Conservation (phyloP, 2,113 vertebrate species). For the Heptranchias perlo region DNA sequence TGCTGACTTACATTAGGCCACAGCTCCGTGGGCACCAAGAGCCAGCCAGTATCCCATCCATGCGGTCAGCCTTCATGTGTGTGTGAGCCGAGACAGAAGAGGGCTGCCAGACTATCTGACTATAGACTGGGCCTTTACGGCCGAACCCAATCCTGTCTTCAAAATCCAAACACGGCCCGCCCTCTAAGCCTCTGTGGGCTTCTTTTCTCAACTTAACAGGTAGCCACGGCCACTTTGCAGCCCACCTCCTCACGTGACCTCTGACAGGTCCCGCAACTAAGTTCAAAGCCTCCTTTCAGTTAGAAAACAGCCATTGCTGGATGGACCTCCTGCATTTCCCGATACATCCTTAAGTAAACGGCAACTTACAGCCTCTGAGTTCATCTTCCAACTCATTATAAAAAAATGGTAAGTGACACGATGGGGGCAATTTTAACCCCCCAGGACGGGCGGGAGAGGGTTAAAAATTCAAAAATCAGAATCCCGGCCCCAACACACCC, state of each 20-base stretch:
- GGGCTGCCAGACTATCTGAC: no score
- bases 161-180: neutral
- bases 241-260: neutral
- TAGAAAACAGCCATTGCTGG: neutral
- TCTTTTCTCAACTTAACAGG: neutral
- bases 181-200: neutral
- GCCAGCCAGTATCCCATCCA: no score
- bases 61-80: no score
- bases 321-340: neutral
- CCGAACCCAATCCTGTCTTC: no score
- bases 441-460: no score
- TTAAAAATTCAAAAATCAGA: no score
- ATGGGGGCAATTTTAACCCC: no score
- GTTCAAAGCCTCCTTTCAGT: neutral
- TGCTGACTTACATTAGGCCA: no score
- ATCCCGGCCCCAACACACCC: no score
- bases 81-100: no score
- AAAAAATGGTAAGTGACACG: neutral
- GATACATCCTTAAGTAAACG: neutral
- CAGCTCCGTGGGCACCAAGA: no score
- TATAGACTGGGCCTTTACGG: no score
- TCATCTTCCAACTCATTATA: neutral
- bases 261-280: neutral
- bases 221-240: neutral
- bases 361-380: neutral